Conservation (phyloP, 2,888 invertebrate genomes). For the Orchesella flavescens region DNA sequence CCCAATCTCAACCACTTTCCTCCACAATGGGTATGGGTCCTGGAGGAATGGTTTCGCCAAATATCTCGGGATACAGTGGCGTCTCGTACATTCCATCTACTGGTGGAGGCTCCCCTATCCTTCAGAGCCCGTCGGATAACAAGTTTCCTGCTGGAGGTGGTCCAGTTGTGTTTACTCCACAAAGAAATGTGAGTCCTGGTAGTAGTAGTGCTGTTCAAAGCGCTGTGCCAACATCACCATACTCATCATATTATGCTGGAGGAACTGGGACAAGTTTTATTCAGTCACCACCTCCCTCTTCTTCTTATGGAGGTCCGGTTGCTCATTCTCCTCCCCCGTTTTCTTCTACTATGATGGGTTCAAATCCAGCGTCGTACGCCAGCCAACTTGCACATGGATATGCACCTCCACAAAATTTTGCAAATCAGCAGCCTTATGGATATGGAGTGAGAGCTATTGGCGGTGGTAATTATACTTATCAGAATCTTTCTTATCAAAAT, state of each 20-base stretch:
- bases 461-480: background rate
- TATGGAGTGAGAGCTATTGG: conserved; percentile 19
- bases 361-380: background rate
- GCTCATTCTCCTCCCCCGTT: conserved; percentile 3
- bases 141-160: conserved; percentile 37
- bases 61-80: background rate
- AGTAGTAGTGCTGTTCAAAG: background rate
- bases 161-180: conserved; percentile 32
- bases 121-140: conserved; percentile 31
- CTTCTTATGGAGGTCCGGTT: background rate
- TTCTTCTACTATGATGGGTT: conserved; percentile 17
- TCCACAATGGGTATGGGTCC: background rate
- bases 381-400: conserved; percentile 24
- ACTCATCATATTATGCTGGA: conserved; percentile 1
- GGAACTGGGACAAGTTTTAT: conserved; percentile 38
- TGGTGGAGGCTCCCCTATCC: conserved; percentile 24
- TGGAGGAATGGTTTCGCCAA: conserved; percentile 15
- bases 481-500: conserved; percentile 14
- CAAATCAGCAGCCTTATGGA: conserved; percentile 16
- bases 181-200: conserved; percentile 1
- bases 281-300: conserved; percentile 13
- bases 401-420: background rate
- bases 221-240: conserved; percentile 8
- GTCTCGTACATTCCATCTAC: background rate
- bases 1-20: background rate